These are phyloP conservation scores for Pluvianellus socialis DNA, from an alignment of 2,113 vertebrate genomes.

Conservation along the genomic window DNA sequence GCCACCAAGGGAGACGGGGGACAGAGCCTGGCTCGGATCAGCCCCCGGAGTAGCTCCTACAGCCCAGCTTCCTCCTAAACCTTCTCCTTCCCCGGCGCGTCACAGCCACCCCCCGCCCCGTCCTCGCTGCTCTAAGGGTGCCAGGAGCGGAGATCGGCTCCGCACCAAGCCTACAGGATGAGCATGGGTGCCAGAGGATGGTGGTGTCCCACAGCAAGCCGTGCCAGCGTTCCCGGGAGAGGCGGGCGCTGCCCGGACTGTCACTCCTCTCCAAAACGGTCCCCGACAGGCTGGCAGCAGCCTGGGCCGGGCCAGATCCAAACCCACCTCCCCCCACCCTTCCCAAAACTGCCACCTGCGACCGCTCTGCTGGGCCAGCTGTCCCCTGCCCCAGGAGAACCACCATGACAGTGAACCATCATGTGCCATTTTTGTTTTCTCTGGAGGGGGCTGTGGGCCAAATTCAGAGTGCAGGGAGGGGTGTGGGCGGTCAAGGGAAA, in stretches of 20 bases:
- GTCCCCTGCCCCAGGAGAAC: constrained; percentile 31
- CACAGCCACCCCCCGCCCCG: neutral
- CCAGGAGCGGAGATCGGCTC: neutral
- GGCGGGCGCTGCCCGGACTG: neutral
- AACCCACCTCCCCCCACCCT: neutral
- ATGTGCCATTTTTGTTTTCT: neutral
- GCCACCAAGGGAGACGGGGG: neutral
- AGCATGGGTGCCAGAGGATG: constrained; percentile 39
- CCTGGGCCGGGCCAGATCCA: neutral
- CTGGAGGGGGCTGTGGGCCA: neutral
- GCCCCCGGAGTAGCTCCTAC: neutral
- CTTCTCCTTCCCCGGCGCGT: neutral
- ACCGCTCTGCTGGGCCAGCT: constrained; percentile 1
- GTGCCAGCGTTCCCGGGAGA: neutral
- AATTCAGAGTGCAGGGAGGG: neutral
- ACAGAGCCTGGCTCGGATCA: neutral
- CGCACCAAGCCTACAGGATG: constrained; percentile 13
- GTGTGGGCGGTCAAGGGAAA: neutral
- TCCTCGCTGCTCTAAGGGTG: neutral
- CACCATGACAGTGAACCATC: constrained; percentile 18
- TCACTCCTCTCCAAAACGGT: neutral
- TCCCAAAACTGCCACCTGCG: neutral
- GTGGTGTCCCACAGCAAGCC: neutral
- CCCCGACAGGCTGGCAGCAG: neutral
- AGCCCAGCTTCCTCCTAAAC: neutral